Percentiles rank a stretch among this genome's conserved stretches.
Conservation (phyloP, 2,113 vertebrate genomes). For the Eleginops maclovinus region DNA sequence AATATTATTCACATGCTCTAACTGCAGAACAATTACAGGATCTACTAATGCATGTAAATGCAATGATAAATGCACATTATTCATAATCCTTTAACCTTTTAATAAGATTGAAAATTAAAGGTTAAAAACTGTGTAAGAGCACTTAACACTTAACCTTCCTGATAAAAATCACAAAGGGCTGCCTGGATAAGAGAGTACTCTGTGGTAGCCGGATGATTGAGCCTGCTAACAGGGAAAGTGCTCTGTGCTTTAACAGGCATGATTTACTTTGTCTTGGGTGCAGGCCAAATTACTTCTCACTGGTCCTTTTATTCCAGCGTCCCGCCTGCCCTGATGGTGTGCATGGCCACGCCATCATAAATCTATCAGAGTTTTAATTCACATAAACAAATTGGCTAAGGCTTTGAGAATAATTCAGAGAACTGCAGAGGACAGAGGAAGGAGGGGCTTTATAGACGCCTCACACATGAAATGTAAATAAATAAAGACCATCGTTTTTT, state of each 20-base stretch:
- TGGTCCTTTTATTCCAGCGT: constrained; percentile 47
- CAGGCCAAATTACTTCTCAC: constrained; percentile 62
- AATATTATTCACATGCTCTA: background rate
- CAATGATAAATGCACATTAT: background rate
- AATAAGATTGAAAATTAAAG: constrained; percentile 25
- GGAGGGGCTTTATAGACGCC: constrained; percentile 27
- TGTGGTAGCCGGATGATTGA: constrained; percentile 23
- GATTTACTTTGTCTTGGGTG: constrained; percentile 67
- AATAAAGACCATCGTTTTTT: constrained; percentile 52
- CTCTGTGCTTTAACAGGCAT: constrained; percentile 27
- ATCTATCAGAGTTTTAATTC: constrained; percentile 65
- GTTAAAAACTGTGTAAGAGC: constrained; percentile 12
- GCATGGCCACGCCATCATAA: constrained; percentile 52
- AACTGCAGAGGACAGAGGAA: constrained; percentile 25
- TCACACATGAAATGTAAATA: constrained; percentile 55
- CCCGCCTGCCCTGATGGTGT: constrained; percentile 30
- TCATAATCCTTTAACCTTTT: background rate
- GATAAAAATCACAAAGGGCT: constrained; percentile 15
- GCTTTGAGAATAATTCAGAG: constrained; percentile 57
- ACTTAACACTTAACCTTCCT: background rate
- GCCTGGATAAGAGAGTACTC: background rate
- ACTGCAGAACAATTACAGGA: background rate
- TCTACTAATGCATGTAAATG: background rate
- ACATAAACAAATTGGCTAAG: constrained; percentile 70
- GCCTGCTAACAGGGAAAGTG: constrained; percentile 46